A percentile compares a stretch with the other conserved stretches of the same genome.
phyloP scores from a whole-genome alignment of 2,797 vertebrate species.

The Hydrolagus colliei region DNA sequence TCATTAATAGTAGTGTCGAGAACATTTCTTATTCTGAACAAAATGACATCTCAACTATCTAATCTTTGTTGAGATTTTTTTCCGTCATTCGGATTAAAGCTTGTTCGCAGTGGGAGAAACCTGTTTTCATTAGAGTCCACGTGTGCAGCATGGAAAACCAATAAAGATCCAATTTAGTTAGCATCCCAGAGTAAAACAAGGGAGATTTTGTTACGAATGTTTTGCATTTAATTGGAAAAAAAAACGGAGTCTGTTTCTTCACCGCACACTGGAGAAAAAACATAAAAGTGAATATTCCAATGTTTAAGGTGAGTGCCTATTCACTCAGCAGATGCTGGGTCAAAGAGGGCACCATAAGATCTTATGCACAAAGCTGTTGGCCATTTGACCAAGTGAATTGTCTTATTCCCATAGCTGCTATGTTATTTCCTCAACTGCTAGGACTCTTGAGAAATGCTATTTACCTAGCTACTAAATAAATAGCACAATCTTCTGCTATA shows the following conservation, averaged over 20 bases:
- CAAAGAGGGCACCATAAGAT: constrained; percentile 17
- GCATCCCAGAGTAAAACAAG: background rate
- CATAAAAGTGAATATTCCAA: constrained; percentile 1
- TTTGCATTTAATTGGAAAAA: background rate
- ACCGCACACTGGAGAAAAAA: background rate
- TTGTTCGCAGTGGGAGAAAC: background rate
- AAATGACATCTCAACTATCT: background rate
- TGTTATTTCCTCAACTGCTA: constrained; percentile 26
- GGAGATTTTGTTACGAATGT: background rate
- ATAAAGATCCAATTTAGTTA: background rate
- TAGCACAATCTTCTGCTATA: background rate
- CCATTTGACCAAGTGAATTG: constrained; percentile 28
- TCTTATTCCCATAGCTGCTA: constrained; percentile 29
- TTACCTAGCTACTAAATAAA: constrained; percentile 27
- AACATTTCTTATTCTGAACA: background rate
- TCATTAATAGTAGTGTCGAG: background rate
- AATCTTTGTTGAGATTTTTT: background rate
- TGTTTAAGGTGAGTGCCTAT: constrained; percentile 18
- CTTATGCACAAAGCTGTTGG: constrained; percentile 26
- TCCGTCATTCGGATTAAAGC: background rate
- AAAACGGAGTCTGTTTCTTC: background rate
- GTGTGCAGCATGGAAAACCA: background rate
- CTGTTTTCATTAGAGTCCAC: background rate
- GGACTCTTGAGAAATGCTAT: constrained; percentile 10
- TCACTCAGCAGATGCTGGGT: constrained; percentile 21